phyloP scores from a whole-genome alignment of 2,888 invertebrate genomes.

The Petrolisthes manimaculis region DNA sequence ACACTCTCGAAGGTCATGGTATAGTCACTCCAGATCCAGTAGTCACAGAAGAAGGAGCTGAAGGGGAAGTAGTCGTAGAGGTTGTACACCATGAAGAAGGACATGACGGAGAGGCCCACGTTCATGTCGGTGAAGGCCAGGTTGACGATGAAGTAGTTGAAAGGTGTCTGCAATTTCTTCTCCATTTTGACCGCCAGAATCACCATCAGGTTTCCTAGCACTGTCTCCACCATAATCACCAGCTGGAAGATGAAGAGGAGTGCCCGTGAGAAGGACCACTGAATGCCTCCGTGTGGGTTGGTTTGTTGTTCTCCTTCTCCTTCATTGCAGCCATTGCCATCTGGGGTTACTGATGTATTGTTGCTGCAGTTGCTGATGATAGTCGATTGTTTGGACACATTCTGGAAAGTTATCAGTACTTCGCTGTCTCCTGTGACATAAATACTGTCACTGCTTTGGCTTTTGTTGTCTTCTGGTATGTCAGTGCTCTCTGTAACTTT shows the following conservation, averaged over 20 bases:
- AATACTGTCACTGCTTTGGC: neutral
- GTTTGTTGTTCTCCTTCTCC: neutral
- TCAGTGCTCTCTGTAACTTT: neutral
- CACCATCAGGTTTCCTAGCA: constrained; percentile 69
- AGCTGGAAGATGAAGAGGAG: constrained; percentile 63
- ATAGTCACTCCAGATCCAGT: constrained; percentile 70
- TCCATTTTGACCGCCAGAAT: constrained; percentile 68
- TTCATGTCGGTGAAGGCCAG: constrained; percentile 68
- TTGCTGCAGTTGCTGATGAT: neutral
- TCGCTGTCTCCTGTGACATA: neutral
- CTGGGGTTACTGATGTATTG: neutral
- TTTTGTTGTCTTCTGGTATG: neutral
- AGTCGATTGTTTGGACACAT: neutral
- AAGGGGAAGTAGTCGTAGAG: constrained; percentile 70
- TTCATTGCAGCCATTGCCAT: neutral
- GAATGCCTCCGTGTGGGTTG: constrained; percentile 27
- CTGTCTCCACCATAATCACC: constrained; percentile 64
- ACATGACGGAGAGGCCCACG: constrained; percentile 69
- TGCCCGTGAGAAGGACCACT: constrained; percentile 55
- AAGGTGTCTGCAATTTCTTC: constrained; percentile 69
- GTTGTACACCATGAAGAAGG: constrained; percentile 68
- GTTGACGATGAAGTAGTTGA: constrained; percentile 68
- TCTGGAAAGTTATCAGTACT: neutral
- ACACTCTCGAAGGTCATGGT: constrained; percentile 70
- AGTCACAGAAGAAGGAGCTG: constrained; percentile 68